Conservation (phyloP, 2,113 vertebrate species). For the Oriolus oriolus region DNA sequence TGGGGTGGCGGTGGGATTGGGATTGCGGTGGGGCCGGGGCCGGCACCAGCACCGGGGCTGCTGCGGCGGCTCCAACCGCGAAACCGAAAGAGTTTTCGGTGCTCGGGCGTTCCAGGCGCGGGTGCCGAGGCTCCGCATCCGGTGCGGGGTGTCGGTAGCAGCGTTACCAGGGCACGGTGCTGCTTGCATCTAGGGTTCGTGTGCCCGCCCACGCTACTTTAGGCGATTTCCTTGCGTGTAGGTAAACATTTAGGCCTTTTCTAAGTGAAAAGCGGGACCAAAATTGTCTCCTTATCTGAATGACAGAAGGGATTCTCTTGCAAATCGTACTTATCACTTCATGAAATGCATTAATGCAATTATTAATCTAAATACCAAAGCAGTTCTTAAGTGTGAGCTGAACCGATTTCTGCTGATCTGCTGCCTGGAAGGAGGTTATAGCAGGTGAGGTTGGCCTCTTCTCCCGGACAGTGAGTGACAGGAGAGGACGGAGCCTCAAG, state of each 20-base stretch:
- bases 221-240: rapidly evolving
- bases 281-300: rapidly evolving
- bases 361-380: rapidly evolving
- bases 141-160: rapidly evolving
- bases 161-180: rapidly evolving
- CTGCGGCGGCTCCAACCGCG: background rate
- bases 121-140: rapidly evolving
- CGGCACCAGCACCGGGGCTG: no score
- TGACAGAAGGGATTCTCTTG: background rate
- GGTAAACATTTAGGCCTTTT: background rate
- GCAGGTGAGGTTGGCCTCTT: background rate
- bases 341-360: rapidly evolving
- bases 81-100: no score
- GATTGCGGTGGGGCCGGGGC: background rate
- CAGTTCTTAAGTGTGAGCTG: rapidly evolving
- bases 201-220: rapidly evolving
- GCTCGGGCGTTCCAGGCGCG: rapidly evolving
- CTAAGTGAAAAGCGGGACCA: rapidly evolving
- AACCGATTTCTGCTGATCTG: rapidly evolving
- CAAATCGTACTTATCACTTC: rapidly evolving
- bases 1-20: background rate
- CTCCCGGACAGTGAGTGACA: no score
- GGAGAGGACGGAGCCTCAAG: no score
- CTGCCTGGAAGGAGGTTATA: background rate
- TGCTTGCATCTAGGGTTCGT: rapidly evolving